These are phyloP conservation scores for Corythornis vintsioides DNA, from an alignment of 2,113 vertebrate species.

Conservation along the genomic window DNA sequence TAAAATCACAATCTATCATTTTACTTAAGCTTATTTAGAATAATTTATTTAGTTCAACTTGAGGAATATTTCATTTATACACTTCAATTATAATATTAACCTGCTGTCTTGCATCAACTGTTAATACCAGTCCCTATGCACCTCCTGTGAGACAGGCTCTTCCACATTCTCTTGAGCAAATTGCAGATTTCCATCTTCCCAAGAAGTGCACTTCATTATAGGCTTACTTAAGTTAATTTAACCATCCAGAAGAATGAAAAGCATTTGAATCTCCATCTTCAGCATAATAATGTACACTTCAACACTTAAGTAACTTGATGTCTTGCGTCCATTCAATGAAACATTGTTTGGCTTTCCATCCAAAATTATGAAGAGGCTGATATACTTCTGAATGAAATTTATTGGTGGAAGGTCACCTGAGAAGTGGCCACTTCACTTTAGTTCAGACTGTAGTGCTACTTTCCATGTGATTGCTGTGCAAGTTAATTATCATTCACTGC, in stretches of 20 bases:
- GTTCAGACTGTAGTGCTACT: background rate
- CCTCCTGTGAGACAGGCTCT: background rate
- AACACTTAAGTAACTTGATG: background rate
- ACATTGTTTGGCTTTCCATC: background rate
- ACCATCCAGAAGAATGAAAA: background rate
- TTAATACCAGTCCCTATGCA: background rate
- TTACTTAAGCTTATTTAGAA: background rate
- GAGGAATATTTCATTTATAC: background rate
- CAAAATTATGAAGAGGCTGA: background rate
- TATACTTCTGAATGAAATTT: background rate
- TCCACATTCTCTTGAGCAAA: background rate
- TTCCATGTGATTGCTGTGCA: background rate
- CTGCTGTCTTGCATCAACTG: background rate
- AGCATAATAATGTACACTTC: rapidly evolving
- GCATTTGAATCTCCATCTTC: background rate
- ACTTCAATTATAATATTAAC: background rate
- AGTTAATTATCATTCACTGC: background rate
- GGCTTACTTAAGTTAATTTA: background rate
- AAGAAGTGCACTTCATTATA: background rate
- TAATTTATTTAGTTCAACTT: background rate
- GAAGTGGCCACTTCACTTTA: background rate
- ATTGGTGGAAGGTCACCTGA: background rate
- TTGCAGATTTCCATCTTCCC: background rate
- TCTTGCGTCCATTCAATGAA: background rate
- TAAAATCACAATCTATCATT: background rate